These are phyloP conservation scores for Calyptomena viridis DNA, from an alignment of 2,113 vertebrate species.

Conservation along the genomic window DNA sequence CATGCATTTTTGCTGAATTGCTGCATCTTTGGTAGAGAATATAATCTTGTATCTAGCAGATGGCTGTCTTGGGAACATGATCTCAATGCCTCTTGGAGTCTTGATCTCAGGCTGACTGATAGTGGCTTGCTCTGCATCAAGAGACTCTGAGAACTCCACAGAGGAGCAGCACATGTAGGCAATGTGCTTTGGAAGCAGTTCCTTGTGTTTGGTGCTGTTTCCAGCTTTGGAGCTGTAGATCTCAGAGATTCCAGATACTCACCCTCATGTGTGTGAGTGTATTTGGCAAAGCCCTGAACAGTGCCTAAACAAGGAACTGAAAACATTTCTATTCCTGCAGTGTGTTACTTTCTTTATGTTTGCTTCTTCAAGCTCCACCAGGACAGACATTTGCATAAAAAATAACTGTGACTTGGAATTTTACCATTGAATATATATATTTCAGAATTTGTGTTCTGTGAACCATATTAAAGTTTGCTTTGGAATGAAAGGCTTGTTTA, in stretches of 20 bases:
- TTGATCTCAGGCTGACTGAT: neutral
- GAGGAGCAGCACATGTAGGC: neutral
- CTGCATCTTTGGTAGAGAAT: conserved; percentile 20
- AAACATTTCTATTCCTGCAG: neutral
- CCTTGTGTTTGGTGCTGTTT: neutral
- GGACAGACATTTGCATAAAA: neutral
- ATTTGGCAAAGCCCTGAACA: neutral
- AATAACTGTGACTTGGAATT: neutral
- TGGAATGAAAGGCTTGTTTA: neutral
- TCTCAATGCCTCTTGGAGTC: neutral
- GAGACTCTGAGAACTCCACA: neutral
- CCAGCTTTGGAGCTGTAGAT: neutral
- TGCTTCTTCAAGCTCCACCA: neutral
- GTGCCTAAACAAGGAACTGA: neutral
- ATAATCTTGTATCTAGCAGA: conserved; percentile 32
- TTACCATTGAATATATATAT: neutral
- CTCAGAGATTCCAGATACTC: neutral
- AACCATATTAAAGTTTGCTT: neutral
- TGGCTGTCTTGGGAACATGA: conserved; percentile 6
- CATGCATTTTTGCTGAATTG: conserved; percentile 39
- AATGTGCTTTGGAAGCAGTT: neutral
- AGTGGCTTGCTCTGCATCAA: neutral
- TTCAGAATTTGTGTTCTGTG: neutral
- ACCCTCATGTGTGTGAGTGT: neutral
- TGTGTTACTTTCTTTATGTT: neutral